Base-by-base conservation (phyloP, 2,797 vertebrate species). In the Sorex maritimensis region DNA sequence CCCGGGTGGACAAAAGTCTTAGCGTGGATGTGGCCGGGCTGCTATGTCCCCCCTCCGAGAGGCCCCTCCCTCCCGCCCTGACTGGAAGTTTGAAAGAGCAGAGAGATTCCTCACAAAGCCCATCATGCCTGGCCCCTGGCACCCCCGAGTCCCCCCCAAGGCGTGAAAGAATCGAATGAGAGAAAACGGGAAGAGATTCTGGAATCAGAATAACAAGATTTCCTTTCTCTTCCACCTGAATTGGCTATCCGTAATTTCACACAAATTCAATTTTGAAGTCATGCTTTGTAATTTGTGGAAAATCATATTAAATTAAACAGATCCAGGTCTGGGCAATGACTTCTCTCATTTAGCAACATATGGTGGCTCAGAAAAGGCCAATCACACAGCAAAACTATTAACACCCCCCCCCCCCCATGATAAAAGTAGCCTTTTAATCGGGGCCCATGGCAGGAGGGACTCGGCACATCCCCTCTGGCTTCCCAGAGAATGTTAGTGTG, bases 251-350 rank as follows among this genome's bases (percentile, higher is more conserved):
- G 21, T 87, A 87, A 95, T 96, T 95, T 88, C 73, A 75, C n/a
- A 80, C 92, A 95, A 94, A 95, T 96, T 92, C 78, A 80, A 97
- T 95, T 95, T 93, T 81, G 65, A 95, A 96, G 93, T 73, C 96
- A 91, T 92, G 94, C 90, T 86, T 95, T 87, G 82, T 97, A 95
- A 97, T 95, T 95, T 91, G 89, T 95, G 86, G 96, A 73, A 93
- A 96, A 94, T 93, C 88, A 74, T 77, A 97, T 97, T 96, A 95
- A 96, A 95, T 94, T 96, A 96, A 90, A 95, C 93, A 96, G 95
- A 95, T 79, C 81, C 81, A 82, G 0, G 78, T 95, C 96, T 94
- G 93, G 88, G 88, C 90, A 91, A 91, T 58, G 94, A 69, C 71
- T 96, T 87, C 63, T 92, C 90, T 86, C 67, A 49, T 82, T 93